Percentiles rank a stretch among this genome's conserved stretches.
Evolutionary conservation across 2,888 invertebrate genomes (phyloP).

Genomic region (Ganaspis brasiliensis): DNA sequence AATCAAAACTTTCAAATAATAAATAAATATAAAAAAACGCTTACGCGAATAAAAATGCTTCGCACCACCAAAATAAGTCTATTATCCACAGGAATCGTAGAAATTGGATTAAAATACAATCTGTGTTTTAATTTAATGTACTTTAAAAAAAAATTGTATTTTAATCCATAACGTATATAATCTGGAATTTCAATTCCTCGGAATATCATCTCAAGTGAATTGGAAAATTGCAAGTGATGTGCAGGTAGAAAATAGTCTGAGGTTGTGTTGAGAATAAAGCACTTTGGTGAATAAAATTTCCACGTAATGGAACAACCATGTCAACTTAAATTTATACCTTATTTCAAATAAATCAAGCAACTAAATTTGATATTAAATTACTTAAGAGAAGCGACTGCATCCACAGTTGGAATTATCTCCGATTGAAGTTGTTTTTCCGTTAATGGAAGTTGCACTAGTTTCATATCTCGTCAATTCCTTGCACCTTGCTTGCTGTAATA

Average conservation of each 20-base stretch:
- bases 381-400: constrained; percentile 79
- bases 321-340: constrained; percentile 47
- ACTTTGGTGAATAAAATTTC: constrained; percentile 61
- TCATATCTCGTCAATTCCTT: constrained; percentile 91
- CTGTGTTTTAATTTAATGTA: background rate
- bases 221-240: constrained; percentile 30
- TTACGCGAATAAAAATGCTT: background rate
- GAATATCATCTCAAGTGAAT: background rate
- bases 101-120: constrained; percentile 30
- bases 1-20: background rate
- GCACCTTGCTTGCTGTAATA: constrained; percentile 89
- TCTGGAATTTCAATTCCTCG: constrained; percentile 27
- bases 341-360: constrained; percentile 47
- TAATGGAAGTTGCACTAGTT: constrained; percentile 86
- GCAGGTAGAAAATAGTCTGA: constrained; percentile 39
- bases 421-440: constrained; percentile 87
- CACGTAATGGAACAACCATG: constrained; percentile 57
- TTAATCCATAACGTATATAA: too few species aligned
- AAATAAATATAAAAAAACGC: background rate
- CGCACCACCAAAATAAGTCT: background rate
- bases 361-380: constrained; percentile 44
- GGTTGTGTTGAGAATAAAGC: constrained; percentile 56
- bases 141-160: too few species aligned
- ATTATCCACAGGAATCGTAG: background rate
- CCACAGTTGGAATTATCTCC: constrained; percentile 86